Evolutionary conservation across 2,888 invertebrate genomes (phyloP).

Genomic region (Amphipyra tragopoginis): DNA sequence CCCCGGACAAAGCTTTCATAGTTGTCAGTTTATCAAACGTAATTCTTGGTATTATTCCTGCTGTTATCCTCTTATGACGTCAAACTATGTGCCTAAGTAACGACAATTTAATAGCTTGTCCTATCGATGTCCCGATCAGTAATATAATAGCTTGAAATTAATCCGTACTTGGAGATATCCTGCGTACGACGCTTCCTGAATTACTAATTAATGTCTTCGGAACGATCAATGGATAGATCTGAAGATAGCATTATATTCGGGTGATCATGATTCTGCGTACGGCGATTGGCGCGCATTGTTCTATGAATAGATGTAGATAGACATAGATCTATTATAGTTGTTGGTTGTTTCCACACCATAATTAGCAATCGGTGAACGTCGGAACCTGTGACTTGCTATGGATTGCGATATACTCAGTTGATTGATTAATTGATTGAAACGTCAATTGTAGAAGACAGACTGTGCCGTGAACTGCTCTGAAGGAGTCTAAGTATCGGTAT

Average conservation of each 20-base stretch:
- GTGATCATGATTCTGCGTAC: background rate
- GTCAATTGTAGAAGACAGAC: too few relatives aligned
- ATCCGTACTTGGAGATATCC: conserved; percentile 1
- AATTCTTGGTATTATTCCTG: background rate
- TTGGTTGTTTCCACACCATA: too few relatives aligned
- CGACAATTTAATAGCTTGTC: conserved; percentile 6
- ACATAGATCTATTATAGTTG: background rate
- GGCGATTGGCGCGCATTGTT: conserved; percentile 3
- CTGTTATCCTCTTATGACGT: conserved; percentile 1
- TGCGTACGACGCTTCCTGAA: conserved; percentile 22
- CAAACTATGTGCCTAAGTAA: background rate
- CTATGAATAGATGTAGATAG: conserved; percentile 2
- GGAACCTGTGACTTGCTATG: too few relatives aligned
- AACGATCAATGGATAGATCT: conserved; percentile 14
- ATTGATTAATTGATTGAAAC: too few relatives aligned
- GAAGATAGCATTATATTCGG: conserved; percentile 4
- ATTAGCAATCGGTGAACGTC: too few relatives aligned
- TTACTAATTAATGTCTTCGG: conserved; percentile 20
- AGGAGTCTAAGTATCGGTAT: too few relatives aligned
- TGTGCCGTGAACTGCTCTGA: too few relatives aligned
- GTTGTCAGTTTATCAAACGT: background rate
- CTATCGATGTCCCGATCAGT: conserved; percentile 15
- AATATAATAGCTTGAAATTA: conserved; percentile 6
- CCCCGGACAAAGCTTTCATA: too few relatives aligned
- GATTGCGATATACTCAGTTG: too few relatives aligned